Evolutionary conservation across 2,113 vertebrate genomes (phyloP).

Genomic region (Hippoglossus stenolepis): DNA sequence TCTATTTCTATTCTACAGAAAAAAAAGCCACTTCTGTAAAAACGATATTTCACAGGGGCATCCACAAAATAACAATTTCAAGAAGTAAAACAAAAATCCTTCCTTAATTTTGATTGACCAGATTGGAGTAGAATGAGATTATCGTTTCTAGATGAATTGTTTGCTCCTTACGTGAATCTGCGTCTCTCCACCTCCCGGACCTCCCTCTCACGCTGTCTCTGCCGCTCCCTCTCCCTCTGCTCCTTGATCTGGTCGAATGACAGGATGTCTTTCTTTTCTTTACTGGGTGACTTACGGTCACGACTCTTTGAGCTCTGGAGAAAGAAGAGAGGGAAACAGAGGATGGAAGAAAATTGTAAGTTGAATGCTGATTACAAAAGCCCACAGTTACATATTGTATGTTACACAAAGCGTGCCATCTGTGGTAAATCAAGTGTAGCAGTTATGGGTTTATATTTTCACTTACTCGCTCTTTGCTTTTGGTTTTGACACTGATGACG

Average conservation of each 20-base stretch:
- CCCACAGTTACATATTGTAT: no score
- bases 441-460: not conserved
- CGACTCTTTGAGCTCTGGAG: conserved; percentile 91
- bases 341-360: no score
- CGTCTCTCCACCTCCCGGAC: conserved; percentile 92
- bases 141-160: not conserved
- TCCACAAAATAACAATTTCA: no score
- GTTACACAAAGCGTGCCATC: no score
- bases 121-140: not conserved
- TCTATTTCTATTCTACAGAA: no score
- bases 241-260: conserved; percentile 99
- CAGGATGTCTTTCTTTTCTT: conserved; percentile 93
- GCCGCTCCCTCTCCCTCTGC: conserved; percentile 92
- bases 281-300: conserved; percentile 90
- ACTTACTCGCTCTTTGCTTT: conserved; percentile 85
- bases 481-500: conserved; percentile 95
- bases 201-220: conserved; percentile 93
- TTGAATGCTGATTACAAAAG: not conserved
- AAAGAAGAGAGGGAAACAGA: not conserved
- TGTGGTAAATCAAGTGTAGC: not conserved
- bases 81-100: no score
- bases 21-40: no score
- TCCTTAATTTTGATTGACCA: not conserved
- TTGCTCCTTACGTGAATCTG: conserved; percentile 78
- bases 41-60: no score